Conservation (phyloP, 2,888 invertebrate species). For the Plebejus melissa region DNA sequence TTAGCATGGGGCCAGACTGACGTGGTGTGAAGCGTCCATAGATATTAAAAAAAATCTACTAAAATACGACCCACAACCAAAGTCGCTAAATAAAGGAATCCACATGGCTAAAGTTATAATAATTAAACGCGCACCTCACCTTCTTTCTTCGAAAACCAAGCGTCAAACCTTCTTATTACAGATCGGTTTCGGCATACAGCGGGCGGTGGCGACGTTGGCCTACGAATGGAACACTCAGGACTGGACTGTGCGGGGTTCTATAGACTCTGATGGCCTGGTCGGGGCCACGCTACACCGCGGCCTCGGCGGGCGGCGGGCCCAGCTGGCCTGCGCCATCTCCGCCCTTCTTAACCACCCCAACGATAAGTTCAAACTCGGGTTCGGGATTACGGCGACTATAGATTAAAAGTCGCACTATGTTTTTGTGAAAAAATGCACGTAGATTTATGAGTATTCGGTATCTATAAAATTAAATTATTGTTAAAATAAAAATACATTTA, state of each 20-base stretch:
- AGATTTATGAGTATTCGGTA: background rate
- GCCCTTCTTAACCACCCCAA: conserved; percentile 73
- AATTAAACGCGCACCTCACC: no score
- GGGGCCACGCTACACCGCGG: conserved; percentile 65
- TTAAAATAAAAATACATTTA: background rate
- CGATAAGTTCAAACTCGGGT: conserved; percentile 69
- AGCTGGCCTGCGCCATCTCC: conserved; percentile 63
- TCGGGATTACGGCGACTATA: conserved; percentile 63
- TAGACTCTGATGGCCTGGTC: conserved; percentile 69
- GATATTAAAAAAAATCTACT: no score
- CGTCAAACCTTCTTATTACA: conserved; percentile 35
- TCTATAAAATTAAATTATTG: background rate
- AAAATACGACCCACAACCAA: no score
- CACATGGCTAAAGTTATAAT: no score
- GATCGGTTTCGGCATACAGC: conserved; percentile 64
- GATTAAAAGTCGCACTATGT: conserved; percentile 39
- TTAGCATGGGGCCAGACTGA: no score
- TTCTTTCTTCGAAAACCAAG: no score
- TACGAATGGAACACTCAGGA: conserved; percentile 64
- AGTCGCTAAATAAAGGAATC: no score
- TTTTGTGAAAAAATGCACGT: background rate
- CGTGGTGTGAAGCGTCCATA: no score
- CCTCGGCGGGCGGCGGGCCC: conserved; percentile 58
- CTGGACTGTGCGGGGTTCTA: conserved; percentile 66
- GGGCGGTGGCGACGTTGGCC: conserved; percentile 63